These are phyloP conservation scores for Psephotus haematonotus DNA, from an alignment of 2,113 vertebrate species.

Conservation along the genomic window DNA sequence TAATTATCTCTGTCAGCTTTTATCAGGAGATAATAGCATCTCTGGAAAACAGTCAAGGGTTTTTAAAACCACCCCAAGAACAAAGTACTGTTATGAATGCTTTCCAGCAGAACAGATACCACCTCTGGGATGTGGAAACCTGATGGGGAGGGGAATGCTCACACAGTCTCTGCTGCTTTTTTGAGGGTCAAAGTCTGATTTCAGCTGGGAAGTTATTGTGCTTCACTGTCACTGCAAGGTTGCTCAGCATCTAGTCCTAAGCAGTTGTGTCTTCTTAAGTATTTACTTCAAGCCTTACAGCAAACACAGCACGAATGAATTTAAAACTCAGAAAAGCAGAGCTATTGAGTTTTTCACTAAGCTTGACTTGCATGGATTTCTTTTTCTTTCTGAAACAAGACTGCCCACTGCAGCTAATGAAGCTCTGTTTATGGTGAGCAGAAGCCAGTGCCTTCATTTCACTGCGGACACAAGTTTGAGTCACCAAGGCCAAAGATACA, in stretches of 20 bases:
- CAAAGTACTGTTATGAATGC: background rate
- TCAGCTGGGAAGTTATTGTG: background rate
- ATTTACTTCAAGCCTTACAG: background rate
- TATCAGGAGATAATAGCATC: background rate
- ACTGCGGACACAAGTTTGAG: slow-evolving; percentile 46
- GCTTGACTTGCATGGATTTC: background rate
- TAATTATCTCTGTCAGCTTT: background rate
- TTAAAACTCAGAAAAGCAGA: background rate
- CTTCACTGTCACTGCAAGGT: background rate
- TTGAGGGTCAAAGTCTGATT: background rate
- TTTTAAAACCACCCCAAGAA: background rate
- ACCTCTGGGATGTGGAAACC: background rate
- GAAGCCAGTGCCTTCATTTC: slow-evolving; percentile 29
- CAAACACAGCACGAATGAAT: background rate
- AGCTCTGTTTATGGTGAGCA: slow-evolving; percentile 8
- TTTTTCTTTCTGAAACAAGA: background rate
- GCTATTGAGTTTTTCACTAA: background rate
- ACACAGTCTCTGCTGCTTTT: background rate
- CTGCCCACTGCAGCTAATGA: background rate
- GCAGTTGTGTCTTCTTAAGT: background rate
- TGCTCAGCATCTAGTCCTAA: background rate
- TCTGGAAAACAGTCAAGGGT: background rate
- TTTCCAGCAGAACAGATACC: background rate
- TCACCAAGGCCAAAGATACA: slow-evolving; percentile 73
- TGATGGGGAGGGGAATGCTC: background rate